These are phyloP conservation scores for Pseudomyrmex gracilis DNA, from an alignment of 1,140 invertebrate species.

Conservation along the genomic window DNA sequence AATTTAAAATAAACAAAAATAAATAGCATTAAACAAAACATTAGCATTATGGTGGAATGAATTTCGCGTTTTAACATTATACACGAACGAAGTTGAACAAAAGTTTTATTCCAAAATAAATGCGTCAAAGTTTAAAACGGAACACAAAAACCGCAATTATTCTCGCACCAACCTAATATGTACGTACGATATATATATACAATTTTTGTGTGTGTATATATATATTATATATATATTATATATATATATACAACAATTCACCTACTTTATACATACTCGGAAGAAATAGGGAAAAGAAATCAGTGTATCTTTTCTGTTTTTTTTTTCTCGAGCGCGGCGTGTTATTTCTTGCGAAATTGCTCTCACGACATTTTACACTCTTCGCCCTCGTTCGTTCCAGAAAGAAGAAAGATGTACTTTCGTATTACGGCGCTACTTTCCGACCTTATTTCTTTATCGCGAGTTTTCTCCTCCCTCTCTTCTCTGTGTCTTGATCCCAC, in stretches of 20 bases:
- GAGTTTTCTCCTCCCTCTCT: not conserved
- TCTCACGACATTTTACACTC: not conserved
- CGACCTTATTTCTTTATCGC: slow-evolving; percentile 12
- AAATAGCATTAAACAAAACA: no score
- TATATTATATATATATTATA: no score
- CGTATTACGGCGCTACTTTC: not conserved
- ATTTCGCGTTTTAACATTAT: no score
- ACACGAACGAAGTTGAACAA: no score
- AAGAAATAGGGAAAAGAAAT: slow-evolving; percentile 1
- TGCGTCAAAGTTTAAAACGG: no score
- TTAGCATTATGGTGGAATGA: no score
- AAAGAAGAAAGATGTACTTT: not conserved
- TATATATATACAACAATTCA: not conserved
- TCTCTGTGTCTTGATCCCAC: slow-evolving; percentile 2
- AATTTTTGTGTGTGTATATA: no score
- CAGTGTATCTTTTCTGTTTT: slow-evolving; percentile 1
- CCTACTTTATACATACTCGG: not conserved
- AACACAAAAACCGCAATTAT: no score
- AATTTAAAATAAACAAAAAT: no score
- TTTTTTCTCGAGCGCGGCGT: not conserved
- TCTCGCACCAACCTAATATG: no score
- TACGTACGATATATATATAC: no score
- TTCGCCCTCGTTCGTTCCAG: not conserved
- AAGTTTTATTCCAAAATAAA: no score
- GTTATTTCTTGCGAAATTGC: slow-evolving; percentile 18